Conservation (phyloP, 2,797 vertebrate genomes). For the Sebastes hopkinsi region DNA sequence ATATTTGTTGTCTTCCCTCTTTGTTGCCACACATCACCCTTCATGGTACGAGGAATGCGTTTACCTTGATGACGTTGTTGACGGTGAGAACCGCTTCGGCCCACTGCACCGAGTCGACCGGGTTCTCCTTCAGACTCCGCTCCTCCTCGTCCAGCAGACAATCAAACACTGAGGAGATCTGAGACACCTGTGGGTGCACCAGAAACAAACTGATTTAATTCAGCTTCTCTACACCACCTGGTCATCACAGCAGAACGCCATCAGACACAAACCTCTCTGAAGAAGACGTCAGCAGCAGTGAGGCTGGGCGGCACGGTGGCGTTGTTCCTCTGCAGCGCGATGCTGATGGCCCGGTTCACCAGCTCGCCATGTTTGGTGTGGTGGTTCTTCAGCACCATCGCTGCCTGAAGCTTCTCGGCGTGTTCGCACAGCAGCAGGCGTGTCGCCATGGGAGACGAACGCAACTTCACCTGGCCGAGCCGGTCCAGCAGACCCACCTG, state of each 20-base stretch:
- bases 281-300: slow-evolving; percentile 93
- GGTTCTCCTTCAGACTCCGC: slow-evolving; percentile 83
- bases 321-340: slow-evolving; percentile 82
- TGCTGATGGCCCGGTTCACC: slow-evolving; percentile 86
- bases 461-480: slow-evolving; percentile 78
- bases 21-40: no score
- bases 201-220: not conserved
- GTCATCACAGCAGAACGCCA: fast-evolving
- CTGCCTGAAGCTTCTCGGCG: slow-evolving; percentile 91
- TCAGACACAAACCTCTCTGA: slow-evolving; percentile 87
- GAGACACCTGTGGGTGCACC: slow-evolving; percentile 86
- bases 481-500: slow-evolving; percentile 91
- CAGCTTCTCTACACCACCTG: fast-evolving
- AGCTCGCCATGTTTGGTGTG: slow-evolving; percentile 88
- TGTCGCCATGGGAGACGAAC: slow-evolving; percentile 86
- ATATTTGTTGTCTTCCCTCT: no score
- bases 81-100: slow-evolving; percentile 87
- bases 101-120: slow-evolving; percentile 87
- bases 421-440: slow-evolving; percentile 92
- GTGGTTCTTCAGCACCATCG: slow-evolving; percentile 92
- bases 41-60: not conserved
- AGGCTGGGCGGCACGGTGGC: slow-evolving; percentile 83
- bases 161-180: slow-evolving; percentile 91
- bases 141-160: slow-evolving; percentile 93
- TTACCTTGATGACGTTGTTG: slow-evolving; percentile 93